Conservation (phyloP, 64 coral and sea anemone species). For the Platygyra sinensis region DNA sequence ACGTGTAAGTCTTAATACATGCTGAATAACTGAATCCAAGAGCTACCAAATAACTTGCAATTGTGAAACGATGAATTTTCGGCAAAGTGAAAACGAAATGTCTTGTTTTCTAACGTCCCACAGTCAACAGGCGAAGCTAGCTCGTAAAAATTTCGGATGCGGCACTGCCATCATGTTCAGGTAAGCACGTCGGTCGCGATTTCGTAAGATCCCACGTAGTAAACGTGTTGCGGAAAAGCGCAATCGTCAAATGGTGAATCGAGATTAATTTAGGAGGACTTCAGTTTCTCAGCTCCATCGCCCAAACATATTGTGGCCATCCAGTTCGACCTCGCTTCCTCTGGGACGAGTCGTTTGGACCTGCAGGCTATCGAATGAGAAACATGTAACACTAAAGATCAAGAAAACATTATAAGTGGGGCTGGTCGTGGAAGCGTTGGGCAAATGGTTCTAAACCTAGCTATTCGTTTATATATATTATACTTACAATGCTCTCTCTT, state of each 20-base stretch:
- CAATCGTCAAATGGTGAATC: background rate
- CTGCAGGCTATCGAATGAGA: conserved; percentile 7
- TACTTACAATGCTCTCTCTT: conserved; percentile 71
- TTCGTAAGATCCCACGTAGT: background rate
- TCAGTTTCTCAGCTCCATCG: conserved; percentile 77
- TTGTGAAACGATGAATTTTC: conserved; percentile 1
- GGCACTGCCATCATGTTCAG: background rate
- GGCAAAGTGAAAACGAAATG: background rate
- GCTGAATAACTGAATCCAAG: background rate
- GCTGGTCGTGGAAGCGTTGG: background rate
- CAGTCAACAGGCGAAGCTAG: background rate
- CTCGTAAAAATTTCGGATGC: background rate
- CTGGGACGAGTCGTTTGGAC: conserved; percentile 64
- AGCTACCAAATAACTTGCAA: background rate
- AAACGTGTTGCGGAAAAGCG: background rate
- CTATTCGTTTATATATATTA: background rate
- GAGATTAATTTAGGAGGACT: background rate
- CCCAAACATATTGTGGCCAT: conserved; percentile 96
- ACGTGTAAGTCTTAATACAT: background rate
- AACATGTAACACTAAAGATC: background rate
- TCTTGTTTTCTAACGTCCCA: background rate
- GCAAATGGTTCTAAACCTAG: background rate
- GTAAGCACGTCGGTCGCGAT: background rate
- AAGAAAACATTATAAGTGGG: background rate
- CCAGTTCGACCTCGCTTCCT: conserved; percentile 89